Evolutionary conservation across 2,888 invertebrate genomes (phyloP).

Genomic region (Megamerina dolium): DNA sequence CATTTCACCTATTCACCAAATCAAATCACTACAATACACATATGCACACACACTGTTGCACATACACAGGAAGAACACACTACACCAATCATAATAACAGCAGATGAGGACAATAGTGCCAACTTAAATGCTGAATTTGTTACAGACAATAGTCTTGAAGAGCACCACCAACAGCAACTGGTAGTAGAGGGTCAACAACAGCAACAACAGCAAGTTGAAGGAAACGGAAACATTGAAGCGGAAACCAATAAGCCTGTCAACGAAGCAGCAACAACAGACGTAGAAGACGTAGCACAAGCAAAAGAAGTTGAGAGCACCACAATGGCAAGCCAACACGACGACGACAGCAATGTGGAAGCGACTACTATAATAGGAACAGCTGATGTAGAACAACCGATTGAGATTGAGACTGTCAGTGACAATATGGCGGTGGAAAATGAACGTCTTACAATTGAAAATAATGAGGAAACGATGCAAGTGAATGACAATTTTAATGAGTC

Average conservation of each 20-base stretch:
- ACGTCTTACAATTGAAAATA: constrained; percentile 25
- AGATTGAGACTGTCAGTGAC: background rate
- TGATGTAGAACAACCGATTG: constrained; percentile 11
- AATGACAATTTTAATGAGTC: constrained; percentile 35
- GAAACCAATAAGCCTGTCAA: constrained; percentile 29
- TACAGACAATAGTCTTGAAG: constrained; percentile 27
- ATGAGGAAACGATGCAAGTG: constrained; percentile 35
- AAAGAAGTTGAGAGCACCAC: constrained; percentile 11
- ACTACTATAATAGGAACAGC: constrained; percentile 7
- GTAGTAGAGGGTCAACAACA: background rate
- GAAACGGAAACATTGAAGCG: constrained; percentile 32
- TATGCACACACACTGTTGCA: background rate
- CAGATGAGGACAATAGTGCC: constrained; percentile 17
- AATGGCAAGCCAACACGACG: constrained; percentile 13
- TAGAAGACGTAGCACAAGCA: constrained; percentile 1
- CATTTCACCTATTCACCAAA: constrained; percentile 13
- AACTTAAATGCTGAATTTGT: constrained; percentile 22
- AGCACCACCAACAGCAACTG: background rate
- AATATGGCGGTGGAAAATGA: background rate
- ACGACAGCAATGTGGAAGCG: constrained; percentile 16
- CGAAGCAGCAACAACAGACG: constrained; percentile 19
- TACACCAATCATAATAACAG: constrained; percentile 23
- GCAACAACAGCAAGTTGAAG: background rate
- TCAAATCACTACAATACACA: constrained; percentile 1
- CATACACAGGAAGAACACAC: constrained; percentile 10